Conservation (phyloP, 2,888 invertebrate genomes). For the Argyresthia albistria region DNA sequence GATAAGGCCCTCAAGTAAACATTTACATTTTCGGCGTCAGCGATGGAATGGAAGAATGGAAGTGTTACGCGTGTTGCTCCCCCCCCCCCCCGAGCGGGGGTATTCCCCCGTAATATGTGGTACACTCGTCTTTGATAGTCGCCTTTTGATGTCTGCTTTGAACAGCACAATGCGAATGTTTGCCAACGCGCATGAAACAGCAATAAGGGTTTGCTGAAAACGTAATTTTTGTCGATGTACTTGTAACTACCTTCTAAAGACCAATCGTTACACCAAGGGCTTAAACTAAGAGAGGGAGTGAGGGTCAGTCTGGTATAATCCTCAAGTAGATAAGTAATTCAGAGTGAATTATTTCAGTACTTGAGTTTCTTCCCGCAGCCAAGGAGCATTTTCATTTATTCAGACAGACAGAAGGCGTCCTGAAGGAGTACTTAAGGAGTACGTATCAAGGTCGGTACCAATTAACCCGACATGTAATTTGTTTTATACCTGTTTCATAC, state of each 20-base stretch:
- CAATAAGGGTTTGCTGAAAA: not conserved
- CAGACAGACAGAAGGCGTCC: no score
- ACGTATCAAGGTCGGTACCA: no score
- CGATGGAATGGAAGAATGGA: conserved; percentile 39
- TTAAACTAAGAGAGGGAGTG: not conserved
- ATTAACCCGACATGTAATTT: no score
- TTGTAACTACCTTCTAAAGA: not conserved
- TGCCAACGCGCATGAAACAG: conserved; percentile 19
- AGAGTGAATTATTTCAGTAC: no score
- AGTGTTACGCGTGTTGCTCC: conserved; percentile 37
- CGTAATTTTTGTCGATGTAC: not conserved
- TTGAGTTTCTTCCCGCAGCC: no score
- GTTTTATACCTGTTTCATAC: no score
- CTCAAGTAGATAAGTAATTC: not conserved
- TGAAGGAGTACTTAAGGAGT: no score
- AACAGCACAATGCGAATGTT: conserved; percentile 51
- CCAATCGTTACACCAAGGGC: not conserved
- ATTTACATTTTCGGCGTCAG: conserved; percentile 14
- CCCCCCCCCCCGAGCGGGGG: not conserved
- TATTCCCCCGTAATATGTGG: conserved; percentile 22
- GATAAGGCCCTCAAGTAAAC: not conserved
- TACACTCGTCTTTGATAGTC: conserved; percentile 52
- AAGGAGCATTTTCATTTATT: no score
- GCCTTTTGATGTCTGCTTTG: conserved; percentile 60
- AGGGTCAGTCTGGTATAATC: not conserved